Percentiles rank a stretch among this genome's conserved stretches.
phyloP scores from a whole-genome alignment of 2,888 invertebrate species.

The Scrobipalpa atriplicella region DNA sequence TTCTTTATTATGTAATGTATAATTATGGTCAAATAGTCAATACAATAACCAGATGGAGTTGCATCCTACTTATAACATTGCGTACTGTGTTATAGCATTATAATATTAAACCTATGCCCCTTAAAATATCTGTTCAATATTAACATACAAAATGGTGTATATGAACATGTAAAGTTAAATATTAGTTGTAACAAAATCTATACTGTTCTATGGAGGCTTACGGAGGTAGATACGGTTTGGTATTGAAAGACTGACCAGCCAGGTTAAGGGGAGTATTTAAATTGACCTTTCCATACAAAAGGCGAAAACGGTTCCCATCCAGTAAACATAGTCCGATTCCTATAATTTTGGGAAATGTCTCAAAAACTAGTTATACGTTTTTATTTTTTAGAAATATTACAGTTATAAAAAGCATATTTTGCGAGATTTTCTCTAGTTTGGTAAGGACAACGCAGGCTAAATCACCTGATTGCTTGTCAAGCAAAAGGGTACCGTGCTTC shows the following conservation, averaged over 20 bases:
- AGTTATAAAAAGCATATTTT: too few species aligned
- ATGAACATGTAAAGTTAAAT: constrained; percentile 52
- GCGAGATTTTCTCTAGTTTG: too few species aligned
- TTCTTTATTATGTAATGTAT: constrained; percentile 70
- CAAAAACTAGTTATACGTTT: too few species aligned
- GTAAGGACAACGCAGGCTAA: too few species aligned
- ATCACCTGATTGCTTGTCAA: too few species aligned
- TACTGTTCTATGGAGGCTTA: constrained; percentile 72
- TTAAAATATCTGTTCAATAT: constrained; percentile 55
- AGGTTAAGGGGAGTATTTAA: too few species aligned
- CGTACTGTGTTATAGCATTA: constrained; percentile 47
- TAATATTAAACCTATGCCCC: constrained; percentile 44
- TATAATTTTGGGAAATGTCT: too few species aligned
- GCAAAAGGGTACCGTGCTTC: too few species aligned
- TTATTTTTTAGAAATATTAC: too few species aligned
- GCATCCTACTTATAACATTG: constrained; percentile 55
- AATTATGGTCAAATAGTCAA: constrained; percentile 45
- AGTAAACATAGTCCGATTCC: too few species aligned
- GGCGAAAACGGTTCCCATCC: too few species aligned
- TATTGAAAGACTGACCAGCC: neutral
- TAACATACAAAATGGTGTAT: constrained; percentile 66
- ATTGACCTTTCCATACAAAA: too few species aligned
- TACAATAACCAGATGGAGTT: constrained; percentile 64
- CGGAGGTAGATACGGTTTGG: constrained; percentile 76
- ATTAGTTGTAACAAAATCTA: constrained; percentile 64